Conservation (phyloP, 2,797 vertebrate species). For the Ficedula albicollis region DNA sequence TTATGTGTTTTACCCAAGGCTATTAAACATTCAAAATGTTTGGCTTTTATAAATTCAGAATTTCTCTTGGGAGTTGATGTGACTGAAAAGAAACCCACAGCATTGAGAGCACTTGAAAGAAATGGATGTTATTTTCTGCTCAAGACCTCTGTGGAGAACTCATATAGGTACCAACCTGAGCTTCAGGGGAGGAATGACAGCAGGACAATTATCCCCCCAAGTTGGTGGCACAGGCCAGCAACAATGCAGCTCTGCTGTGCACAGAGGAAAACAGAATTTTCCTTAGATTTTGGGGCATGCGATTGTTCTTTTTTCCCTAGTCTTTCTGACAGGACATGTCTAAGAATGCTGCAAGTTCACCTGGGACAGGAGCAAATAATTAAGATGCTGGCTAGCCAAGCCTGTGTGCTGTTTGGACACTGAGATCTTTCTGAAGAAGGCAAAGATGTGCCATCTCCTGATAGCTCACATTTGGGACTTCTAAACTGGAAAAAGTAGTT, state of each 20-base stretch:
- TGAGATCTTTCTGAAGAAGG: neutral
- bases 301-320: neutral
- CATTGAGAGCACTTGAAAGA: neutral
- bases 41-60: neutral
- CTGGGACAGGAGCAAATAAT: neutral
- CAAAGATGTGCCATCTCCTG: neutral
- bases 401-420: accelerated
- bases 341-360: neutral
- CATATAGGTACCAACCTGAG: neutral
- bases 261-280: neutral
- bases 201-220: neutral
- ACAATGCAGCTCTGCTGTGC: accelerated
- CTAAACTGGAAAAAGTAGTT: neutral
- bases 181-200: neutral
- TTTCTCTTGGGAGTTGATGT: neutral
- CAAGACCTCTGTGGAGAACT: neutral
- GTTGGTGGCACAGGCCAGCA: neutral
- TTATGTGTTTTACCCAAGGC: neutral
- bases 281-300: neutral
- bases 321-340: neutral
- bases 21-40: neutral
- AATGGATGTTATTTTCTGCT: neutral
- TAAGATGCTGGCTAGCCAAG: neutral
- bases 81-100: neutral
- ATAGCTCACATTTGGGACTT: neutral